Evolutionary conservation across 2,797 vertebrate species (phyloP).

Genomic region (Anguilla pacifica): DNA sequence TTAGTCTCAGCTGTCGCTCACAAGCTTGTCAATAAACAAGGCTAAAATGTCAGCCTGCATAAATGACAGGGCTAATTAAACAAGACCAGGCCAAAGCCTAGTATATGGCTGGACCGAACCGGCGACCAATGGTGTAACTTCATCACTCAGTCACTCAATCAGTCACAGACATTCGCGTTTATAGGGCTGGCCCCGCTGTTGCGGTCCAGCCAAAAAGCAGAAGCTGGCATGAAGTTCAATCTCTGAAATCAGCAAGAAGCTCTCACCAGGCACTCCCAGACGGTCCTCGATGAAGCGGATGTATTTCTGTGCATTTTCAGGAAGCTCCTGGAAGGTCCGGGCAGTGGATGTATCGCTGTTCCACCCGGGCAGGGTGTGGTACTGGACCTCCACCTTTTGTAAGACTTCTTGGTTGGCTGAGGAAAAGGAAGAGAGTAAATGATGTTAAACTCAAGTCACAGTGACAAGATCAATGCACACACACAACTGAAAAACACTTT

Average conservation of each 20-base stretch:
- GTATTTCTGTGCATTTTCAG: conserved; percentile 92
- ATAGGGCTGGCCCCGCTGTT: too few relatives aligned
- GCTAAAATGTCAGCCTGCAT: too few relatives aligned
- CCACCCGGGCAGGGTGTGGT: conserved; percentile 92
- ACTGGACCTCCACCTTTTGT: conserved; percentile 91
- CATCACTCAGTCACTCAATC: too few relatives aligned
- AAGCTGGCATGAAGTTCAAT: neutral
- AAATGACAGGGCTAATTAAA: too few relatives aligned
- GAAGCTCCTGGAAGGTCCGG: conserved; percentile 87
- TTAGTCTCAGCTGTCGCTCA: too few relatives aligned
- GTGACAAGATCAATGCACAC: neutral
- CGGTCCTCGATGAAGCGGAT: conserved; percentile 87
- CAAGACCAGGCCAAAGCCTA: too few relatives aligned
- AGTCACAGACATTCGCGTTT: too few relatives aligned
- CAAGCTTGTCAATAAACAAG: too few relatives aligned
- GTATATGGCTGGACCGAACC: too few relatives aligned
- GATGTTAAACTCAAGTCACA: neutral
- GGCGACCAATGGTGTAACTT: too few relatives aligned
- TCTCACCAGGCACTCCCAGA: conserved; percentile 86
- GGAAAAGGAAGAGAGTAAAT: conserved; percentile 23
- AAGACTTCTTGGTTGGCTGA: conserved; percentile 95
- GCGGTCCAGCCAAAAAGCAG: too few relatives aligned
- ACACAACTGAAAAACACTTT: neutral
- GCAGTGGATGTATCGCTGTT: conserved; percentile 86
- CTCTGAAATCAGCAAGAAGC: conserved; percentile 5